These are phyloP conservation scores for Chironomus riparius DNA, from an alignment of 2,888 invertebrate species.

Conservation along the genomic window DNA sequence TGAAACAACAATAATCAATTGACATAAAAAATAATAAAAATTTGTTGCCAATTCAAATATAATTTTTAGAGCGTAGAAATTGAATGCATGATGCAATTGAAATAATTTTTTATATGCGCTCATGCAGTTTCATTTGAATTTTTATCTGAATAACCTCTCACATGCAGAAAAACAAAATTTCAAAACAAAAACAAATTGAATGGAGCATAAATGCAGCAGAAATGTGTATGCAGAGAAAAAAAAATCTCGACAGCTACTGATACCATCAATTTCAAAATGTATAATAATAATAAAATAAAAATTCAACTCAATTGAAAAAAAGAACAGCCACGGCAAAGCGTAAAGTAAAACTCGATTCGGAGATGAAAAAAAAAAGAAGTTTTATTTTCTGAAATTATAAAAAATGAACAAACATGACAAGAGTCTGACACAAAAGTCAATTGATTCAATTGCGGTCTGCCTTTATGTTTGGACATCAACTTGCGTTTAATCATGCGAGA, in stretches of 20 bases:
- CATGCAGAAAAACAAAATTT: no score
- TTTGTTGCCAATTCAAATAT: no score
- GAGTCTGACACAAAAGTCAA: slow-evolving; percentile 10
- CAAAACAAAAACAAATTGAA: no score
- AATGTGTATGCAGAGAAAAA: background rate
- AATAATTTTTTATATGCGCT: no score
- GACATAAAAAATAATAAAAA: no score
- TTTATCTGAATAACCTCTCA: no score
- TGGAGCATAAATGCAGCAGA: no score
- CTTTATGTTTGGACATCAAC: background rate
- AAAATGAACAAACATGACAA: slow-evolving; percentile 1
- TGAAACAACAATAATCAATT: no score
- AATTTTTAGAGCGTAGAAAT: no score
- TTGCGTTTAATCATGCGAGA: background rate
- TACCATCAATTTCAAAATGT: background rate
- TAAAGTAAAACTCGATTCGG: background rate
- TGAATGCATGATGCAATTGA: no score
- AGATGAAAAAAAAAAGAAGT: background rate
- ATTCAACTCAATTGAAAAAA: background rate
- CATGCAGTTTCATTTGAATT: no score
- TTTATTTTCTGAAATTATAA: background rate
- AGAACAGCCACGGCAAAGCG: background rate
- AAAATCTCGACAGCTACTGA: background rate
- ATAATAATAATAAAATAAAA: background rate
- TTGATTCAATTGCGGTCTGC: slow-evolving; percentile 3